These are phyloP conservation scores for Microctenopoma lineatum DNA, from an alignment of 2,797 vertebrate genomes.

Conservation along the genomic window DNA sequence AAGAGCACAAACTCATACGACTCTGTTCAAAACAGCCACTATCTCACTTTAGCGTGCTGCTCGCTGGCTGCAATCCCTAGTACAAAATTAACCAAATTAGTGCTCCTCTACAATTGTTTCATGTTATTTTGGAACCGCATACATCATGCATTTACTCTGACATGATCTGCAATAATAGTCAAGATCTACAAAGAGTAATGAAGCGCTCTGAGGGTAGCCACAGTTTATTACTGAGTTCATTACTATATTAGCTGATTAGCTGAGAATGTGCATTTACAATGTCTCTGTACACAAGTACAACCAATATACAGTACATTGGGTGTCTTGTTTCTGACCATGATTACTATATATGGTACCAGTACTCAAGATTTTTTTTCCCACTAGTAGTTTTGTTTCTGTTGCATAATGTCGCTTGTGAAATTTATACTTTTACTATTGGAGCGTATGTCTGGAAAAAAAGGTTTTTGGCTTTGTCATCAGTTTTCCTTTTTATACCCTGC, in stretches of 20 bases:
- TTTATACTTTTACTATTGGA: too few relatives aligned
- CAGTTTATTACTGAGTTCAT: slow-evolving; percentile 59
- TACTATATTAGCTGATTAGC: slow-evolving; percentile 58
- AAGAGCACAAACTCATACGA: slow-evolving; percentile 45
- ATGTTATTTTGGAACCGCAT: slow-evolving; percentile 53
- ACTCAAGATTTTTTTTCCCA: too few relatives aligned
- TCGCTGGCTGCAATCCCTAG: slow-evolving; percentile 33
- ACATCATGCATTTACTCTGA: slow-evolving; percentile 63
- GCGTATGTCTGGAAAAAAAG: too few relatives aligned
- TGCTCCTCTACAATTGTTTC: slow-evolving; percentile 46
- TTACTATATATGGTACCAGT: too few relatives aligned
- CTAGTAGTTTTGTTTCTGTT: too few relatives aligned
- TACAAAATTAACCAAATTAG: slow-evolving; percentile 62
- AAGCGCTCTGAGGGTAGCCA: slow-evolving; percentile 48
- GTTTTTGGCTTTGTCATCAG: too few relatives aligned
- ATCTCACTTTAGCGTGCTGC: slow-evolving; percentile 16
- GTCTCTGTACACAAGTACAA: slow-evolving; percentile 4
- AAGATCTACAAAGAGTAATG: slow-evolving; percentile 68
- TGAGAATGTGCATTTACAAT: slow-evolving; percentile 42
- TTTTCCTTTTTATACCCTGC: too few relatives aligned
- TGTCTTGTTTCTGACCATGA: too few relatives aligned
- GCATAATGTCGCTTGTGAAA: too few relatives aligned
- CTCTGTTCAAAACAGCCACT: background rate
- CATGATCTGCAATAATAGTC: slow-evolving; percentile 59
- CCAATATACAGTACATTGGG: background rate